Percentiles rank a stretch among this genome's conserved stretches.
Evolutionary conservation across 2,113 vertebrate species (phyloP).

Genomic region (Saguinus midas): DNA sequence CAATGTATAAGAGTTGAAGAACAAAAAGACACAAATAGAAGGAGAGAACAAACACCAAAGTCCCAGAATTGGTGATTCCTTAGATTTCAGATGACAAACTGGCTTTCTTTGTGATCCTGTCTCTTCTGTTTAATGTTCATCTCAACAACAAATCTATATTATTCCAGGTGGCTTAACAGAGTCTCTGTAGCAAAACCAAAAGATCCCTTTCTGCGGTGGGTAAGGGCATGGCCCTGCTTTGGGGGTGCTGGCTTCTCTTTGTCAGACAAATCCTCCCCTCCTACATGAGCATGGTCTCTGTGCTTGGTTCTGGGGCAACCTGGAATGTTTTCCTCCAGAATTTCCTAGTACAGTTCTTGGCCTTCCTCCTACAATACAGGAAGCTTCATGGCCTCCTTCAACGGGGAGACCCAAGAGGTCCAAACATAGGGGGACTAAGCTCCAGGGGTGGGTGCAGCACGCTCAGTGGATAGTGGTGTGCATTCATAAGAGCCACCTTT

Average conservation of each 20-base stretch:
- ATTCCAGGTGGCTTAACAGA: background rate
- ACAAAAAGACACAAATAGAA: background rate
- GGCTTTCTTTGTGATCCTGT: background rate
- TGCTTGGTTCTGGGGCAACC: background rate
- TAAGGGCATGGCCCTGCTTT: background rate
- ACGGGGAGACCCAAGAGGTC: fast-evolving
- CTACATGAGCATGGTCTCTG: background rate
- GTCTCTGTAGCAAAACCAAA: background rate
- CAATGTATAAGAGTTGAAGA: background rate
- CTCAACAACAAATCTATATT: background rate
- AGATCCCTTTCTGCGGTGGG: background rate
- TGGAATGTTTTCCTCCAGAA: background rate
- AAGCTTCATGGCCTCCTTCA: background rate
- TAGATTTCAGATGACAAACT: background rate
- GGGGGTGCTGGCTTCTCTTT: background rate
- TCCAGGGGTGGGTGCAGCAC: too few relatives aligned
- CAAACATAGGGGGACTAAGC: fast-evolving
- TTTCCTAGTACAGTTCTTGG: background rate
- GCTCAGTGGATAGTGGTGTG: fast-evolving
- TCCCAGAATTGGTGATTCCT: background rate
- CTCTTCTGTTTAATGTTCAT: background rate
- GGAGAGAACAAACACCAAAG: background rate
- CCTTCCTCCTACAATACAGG: background rate
- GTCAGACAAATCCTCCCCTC: background rate
- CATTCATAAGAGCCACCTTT: background rate